Base-by-base conservation (phyloP, 35 echinoderm and acorn worm genomes). In the Lytechinus variegatus region DNA sequence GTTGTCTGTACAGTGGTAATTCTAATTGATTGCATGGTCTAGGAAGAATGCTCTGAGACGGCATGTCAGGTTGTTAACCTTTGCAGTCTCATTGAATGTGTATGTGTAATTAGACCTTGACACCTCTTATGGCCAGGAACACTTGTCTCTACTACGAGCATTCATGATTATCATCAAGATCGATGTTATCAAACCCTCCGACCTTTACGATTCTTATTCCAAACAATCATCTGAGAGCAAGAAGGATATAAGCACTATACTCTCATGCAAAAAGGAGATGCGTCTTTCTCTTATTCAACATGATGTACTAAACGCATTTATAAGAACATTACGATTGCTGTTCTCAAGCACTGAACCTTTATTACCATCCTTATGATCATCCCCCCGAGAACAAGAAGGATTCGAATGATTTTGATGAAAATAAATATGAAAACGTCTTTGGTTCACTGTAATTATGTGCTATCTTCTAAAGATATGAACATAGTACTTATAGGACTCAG, bases 381-480 rank as follows among this genome's bases (percentile, higher is more conserved):
- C 56, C 61, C 19, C 16, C 1, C 8, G 21, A 79, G 16, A 79
- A 24, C 66, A 79, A 79, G 66, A n/a, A 79, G 21, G 66, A 24
- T 79, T 16, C 24, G 14, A 79, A n/a, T 79, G 6, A 79, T 79
- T 24, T 24, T 6, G 16, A 19, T 60, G 10, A 60, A 5, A 58
- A 3, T n/a, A 60, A 7, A 60, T 44, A 44, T 11, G 61, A 19
- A 12, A 71, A 79, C 66, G 66, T 24, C 16, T 24, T 79, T 79
- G 66, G 66, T 7, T 79, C 66, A 24, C 66, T 24, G n/a, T 24
- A 79, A 24, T 44, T 44, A 79, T 24, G 66, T 79, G 21, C 14
- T 79, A 79, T 79, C 66, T 79, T 79, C 66, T 24, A 79, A 24
- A 79, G 66, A 79, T 79, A 79, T 79, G 66, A 79, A 79, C 66